These are phyloP conservation scores for Peromyscus eremicus DNA, from an alignment of 2,797 vertebrate species.

Conservation along the genomic window DNA sequence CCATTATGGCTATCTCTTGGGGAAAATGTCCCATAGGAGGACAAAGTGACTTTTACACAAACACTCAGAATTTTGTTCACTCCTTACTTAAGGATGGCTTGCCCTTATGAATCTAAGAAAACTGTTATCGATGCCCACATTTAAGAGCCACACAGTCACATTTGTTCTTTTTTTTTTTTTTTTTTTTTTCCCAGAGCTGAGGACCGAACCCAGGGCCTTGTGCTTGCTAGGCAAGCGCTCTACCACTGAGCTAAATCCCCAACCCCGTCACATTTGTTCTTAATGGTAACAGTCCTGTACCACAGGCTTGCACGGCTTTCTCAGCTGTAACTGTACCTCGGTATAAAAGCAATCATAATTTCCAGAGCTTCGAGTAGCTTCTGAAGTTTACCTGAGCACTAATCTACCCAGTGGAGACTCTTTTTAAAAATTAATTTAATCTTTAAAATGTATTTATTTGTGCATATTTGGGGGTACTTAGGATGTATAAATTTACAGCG, in stretches of 20 bases:
- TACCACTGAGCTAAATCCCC: too few relatives aligned
- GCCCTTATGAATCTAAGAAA: neutral
- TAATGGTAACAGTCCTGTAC: neutral
- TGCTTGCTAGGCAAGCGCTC: too few relatives aligned
- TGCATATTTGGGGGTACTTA: neutral
- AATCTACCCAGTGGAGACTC: neutral
- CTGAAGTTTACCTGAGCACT: neutral
- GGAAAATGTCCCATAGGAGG: neutral
- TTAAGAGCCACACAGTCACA: neutral
- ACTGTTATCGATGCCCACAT: neutral
- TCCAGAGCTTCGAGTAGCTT: neutral
- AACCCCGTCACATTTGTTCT: neutral
- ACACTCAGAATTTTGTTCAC: neutral
- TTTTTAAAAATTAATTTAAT: neutral
- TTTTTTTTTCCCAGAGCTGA: too few relatives aligned
- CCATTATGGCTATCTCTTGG: neutral
- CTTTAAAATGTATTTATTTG: neutral
- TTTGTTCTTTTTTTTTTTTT: too few relatives aligned
- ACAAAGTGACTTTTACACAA: neutral
- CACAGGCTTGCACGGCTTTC: neutral
- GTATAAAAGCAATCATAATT: neutral
- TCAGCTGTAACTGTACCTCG: neutral
- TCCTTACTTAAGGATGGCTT: neutral
- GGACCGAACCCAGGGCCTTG: too few relatives aligned
- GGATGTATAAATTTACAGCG: neutral